Evolutionary conservation across 1,140 invertebrate genomes (phyloP).

Genomic region (Apolygus lucorum): DNA sequence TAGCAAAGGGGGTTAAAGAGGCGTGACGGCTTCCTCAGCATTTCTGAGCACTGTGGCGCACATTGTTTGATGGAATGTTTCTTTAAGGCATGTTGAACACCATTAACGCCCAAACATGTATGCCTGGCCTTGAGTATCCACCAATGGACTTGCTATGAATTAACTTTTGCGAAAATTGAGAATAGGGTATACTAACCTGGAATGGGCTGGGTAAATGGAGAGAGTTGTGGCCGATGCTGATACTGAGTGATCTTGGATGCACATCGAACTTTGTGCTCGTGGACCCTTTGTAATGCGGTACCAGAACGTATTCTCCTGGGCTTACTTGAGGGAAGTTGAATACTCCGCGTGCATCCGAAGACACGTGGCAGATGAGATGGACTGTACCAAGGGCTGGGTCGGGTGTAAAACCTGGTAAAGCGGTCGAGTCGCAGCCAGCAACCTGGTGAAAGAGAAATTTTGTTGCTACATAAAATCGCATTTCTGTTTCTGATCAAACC

Average conservation of each 20-base stretch:
- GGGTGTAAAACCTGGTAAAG: constrained; percentile 46
- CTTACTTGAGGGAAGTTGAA: constrained; percentile 72
- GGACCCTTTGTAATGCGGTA: constrained; percentile 52
- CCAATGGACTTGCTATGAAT: no score
- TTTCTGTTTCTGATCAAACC: no score
- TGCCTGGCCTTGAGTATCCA: no score
- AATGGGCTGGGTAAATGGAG: constrained; percentile 61
- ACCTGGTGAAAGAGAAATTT: no score
- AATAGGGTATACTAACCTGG: constrained; percentile 56
- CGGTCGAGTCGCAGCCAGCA: constrained; percentile 49
- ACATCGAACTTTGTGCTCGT: constrained; percentile 67
- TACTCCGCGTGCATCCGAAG: constrained; percentile 60
- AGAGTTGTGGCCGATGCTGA: constrained; percentile 63
- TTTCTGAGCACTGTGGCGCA: no score
- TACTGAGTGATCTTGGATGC: constrained; percentile 55
- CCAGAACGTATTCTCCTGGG: constrained; percentile 65
- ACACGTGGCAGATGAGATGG: constrained; percentile 63
- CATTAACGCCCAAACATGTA: no score
- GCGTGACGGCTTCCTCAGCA: no score
- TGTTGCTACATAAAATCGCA: no score
- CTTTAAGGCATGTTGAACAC: no score
- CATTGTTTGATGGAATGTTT: no score
- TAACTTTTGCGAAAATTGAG: no score
- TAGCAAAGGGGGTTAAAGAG: no score
- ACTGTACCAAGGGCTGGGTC: constrained; percentile 27